Evolutionary conservation across 2,888 invertebrate genomes (phyloP).

Genomic region (Anarsia innoxiella): DNA sequence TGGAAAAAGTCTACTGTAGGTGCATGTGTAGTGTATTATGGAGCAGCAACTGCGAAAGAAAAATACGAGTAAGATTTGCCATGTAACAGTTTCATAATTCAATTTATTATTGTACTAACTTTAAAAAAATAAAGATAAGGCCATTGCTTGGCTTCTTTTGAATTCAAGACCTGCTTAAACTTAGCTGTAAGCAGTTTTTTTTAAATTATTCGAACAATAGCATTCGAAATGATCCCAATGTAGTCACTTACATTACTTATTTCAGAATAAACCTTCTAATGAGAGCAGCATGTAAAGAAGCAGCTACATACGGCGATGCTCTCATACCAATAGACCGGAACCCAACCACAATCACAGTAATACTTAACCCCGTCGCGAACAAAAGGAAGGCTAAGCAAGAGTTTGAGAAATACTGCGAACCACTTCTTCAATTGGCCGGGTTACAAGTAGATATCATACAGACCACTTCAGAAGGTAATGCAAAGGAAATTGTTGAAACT

Average conservation of each 20-base stretch:
- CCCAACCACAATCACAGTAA: conserved; percentile 87
- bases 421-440: conserved; percentile 93
- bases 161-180: not conserved
- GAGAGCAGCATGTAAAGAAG: conserved; percentile 86
- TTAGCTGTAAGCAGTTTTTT: not conserved
- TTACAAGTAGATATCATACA: conserved; percentile 68
- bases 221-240: not conserved
- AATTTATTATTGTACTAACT: too few relatives aligned
- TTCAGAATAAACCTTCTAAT: conserved; percentile 85
- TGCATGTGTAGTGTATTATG: conserved; percentile 80
- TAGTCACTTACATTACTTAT: too few relatives aligned
- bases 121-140: too few relatives aligned
- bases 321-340: conserved; percentile 73
- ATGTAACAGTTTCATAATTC: too few relatives aligned
- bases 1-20: conserved; percentile 93
- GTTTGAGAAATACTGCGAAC: conserved; percentile 95
- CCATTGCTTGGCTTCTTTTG: too few relatives aligned
- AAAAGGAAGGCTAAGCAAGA: conserved; percentile 80
- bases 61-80: conserved; percentile 80
- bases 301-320: conserved; percentile 81
- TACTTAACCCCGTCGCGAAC: conserved; percentile 93
- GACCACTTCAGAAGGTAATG: conserved; percentile 92
- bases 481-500: conserved; percentile 85
- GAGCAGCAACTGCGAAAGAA: conserved; percentile 79
- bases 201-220: not conserved